Base-by-base conservation (phyloP, 2,113 vertebrate genomes). In the Alexandromys fortis region DNA sequence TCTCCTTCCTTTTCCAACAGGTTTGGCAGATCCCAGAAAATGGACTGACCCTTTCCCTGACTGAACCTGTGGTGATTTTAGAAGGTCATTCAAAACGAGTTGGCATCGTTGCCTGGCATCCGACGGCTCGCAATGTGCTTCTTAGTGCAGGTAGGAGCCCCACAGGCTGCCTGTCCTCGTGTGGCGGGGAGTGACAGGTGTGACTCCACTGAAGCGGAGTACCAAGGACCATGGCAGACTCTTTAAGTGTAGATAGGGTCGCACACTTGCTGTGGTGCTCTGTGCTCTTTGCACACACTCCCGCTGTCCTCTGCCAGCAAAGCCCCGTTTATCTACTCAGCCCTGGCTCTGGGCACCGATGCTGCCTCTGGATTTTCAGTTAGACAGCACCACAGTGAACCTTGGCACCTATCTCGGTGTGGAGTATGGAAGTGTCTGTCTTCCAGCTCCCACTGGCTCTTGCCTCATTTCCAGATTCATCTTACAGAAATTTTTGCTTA, bases 21-120 rank as follows among this genome's bases (percentile, higher is more conserved):
- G 99, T 99, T 38, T 99, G 99, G 99, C 99, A 99, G 98, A 99
- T 99, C 92, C 99, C 99, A 0, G 99, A 99, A 97, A 99, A 99
- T 0, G 99, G 99, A 19, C 98, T 99, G n/a, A 98, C 99, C n/a
- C 98, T 99, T 58, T 96, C 99, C 67, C 98, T 99, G 98, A 98
- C 99, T 0, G 99, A 99, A 94, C 99, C 99, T 0, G 99, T 99
- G 96, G 99, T 99, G 28, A 98, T 99, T 58, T 96, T 99, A 96
- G 99, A 99, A 97, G 99, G 99, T 42, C 99, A 99, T 97, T 99
- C 99, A 75, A 99, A 99, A 98, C 98, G 99, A 8, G 99, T 99
- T 0, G 99, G 99, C 98, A 99, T 99, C 12, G 98, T 99, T 95
- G 98, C 99, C 86, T 99, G 99, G 99, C 99, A 99, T 61, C 99